Evolutionary conservation across 2,113 vertebrate species (phyloP), one percentile per base, ranked within the genome.

Genomic region (Chloroceryle aenea): DNA sequence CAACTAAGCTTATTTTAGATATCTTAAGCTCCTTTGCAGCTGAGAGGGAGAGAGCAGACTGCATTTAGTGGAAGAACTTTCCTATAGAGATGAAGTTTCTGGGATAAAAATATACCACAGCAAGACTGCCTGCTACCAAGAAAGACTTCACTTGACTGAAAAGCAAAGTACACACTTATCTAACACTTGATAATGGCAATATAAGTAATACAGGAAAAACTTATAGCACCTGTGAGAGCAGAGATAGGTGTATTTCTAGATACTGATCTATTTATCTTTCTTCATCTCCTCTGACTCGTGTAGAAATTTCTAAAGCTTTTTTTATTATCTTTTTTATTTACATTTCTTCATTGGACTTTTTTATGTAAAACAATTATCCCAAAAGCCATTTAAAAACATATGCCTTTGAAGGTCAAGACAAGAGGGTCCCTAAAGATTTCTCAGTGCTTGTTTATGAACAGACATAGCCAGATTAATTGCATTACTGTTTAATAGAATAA

Each of bases 401-500:
- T 38, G 16, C 9, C 38, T 66, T 6, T 74, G 50, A 92, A 86
- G 17, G 11, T 25, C 79, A 79, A 87, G 27, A 75, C 34, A 82
- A 85, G 68, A 72, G 3, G 15, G 23, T 66, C 29, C 50, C 76
- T 73, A 94, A 92, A 53, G 8, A 40, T 71, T 91, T 81, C 18
- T 67, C 36, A 62, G 36, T 62, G 26, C 6, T 69, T 88, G 83
- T 43, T 86, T 93, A 91, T 66, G 62, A 88, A 43, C 8, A 79
- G 67, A 29, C 9, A 62, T 52, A 90, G 30, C 5, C 48, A 91
- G 40, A 79, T 92, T 75, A 93, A 93, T 85, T 73, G 14, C 48
- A 79, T 85, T 79, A 61, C 48, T 69, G 25, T 56, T 78, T 94
- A 91, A 95, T 63, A 43, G 38, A 86, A 84, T 91, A 90, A 55